Percentiles rank a stretch among this genome's conserved stretches.
Conservation (phyloP, 2,113 vertebrate species). For the Raja brachyura region DNA sequence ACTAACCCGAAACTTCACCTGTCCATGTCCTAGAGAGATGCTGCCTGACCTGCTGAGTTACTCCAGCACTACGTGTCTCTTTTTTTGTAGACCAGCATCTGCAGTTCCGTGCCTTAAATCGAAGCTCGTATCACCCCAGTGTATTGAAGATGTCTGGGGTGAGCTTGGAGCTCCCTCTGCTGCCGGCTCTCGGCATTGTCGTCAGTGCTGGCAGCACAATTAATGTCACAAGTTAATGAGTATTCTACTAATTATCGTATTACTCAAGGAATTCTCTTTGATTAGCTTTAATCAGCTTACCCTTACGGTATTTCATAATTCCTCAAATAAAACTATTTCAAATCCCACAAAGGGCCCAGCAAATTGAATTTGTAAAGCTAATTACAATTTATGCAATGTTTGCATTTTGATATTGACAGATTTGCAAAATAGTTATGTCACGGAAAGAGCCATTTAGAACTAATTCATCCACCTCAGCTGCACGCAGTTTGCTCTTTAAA, state of each 20-base stretch:
- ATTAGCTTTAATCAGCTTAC: background rate
- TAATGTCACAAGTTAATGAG: background rate
- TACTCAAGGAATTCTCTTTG: background rate
- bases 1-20: no score
- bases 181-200: background rate
- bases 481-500: no score
- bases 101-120: no score
- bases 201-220: no score
- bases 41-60: no score
- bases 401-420: background rate
- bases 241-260: background rate
- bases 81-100: no score
- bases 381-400: background rate
- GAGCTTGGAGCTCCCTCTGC: background rate
- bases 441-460: no score
- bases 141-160: background rate
- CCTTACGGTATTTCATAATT: background rate
- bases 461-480: no score
- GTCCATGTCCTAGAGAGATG: no score
- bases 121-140: background rate
- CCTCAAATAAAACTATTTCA: background rate
- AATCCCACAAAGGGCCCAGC: background rate
- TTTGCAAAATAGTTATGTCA: no score
- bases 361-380: background rate
- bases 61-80: no score